These are phyloP conservation scores for Sardinella longiceps DNA, from an alignment of 2,797 vertebrate species.

Conservation along the genomic window DNA sequence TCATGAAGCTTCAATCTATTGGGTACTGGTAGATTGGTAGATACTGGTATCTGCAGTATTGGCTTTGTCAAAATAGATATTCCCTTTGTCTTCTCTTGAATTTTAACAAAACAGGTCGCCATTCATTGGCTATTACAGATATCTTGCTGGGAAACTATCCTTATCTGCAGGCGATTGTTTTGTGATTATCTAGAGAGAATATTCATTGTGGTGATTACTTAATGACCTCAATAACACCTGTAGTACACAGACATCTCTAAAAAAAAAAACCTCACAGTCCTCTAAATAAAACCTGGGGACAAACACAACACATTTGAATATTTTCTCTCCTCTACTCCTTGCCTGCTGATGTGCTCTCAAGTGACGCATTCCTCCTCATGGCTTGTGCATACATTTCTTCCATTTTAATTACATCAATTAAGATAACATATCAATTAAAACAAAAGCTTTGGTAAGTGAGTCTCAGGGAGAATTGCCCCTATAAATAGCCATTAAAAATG, in stretches of 20 bases:
- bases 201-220: slow-evolving; percentile 73
- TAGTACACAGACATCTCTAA: slow-evolving; percentile 61
- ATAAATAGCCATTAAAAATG: slow-evolving; percentile 68
- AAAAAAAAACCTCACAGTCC: slow-evolving; percentile 53
- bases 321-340: background rate
- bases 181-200: slow-evolving; percentile 77
- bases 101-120: background rate
- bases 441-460: slow-evolving; percentile 52
- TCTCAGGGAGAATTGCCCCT: slow-evolving; percentile 62
- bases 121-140: background rate
- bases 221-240: background rate
- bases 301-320: slow-evolving; percentile 29
- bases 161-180: slow-evolving; percentile 76
- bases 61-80: no score
- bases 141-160: slow-evolving; percentile 44
- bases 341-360: background rate
- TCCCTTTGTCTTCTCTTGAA: no score
- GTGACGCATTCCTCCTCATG: slow-evolving; percentile 44
- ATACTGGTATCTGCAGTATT: no score
- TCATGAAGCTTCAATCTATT: no score
- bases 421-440: slow-evolving; percentile 63
- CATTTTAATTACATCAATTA: slow-evolving; percentile 64
- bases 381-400: slow-evolving; percentile 52
- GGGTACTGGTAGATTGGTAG: no score
- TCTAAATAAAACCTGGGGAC: slow-evolving; percentile 41